phyloP scores from a whole-genome alignment of 2,113 vertebrate genomes.

The Seriola quinqueradiata region DNA sequence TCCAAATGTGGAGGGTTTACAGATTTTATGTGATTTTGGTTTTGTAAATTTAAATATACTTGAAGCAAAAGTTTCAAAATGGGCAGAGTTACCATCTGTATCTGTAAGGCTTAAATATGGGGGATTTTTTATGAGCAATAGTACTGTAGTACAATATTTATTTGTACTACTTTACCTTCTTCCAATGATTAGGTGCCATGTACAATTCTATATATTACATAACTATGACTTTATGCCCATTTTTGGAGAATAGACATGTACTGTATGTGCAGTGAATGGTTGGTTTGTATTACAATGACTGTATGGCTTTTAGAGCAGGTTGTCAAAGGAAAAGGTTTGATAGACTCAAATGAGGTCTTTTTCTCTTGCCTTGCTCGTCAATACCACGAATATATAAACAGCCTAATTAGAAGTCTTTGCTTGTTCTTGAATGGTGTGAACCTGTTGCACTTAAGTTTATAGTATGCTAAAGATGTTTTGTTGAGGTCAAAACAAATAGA shows the following conservation, averaged over 20 bases:
- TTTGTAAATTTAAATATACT: slow-evolving; percentile 22
- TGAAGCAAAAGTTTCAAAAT: slow-evolving; percentile 24
- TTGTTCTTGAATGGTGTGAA: slow-evolving; percentile 29
- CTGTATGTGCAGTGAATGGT: neutral
- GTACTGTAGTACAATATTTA: slow-evolving; percentile 4
- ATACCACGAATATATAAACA: slow-evolving; percentile 37
- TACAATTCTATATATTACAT: slow-evolving; percentile 10
- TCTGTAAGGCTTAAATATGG: slow-evolving; percentile 23
- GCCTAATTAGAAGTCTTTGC: slow-evolving; percentile 22
- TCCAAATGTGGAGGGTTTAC: slow-evolving; percentile 29
- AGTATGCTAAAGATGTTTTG: slow-evolving; percentile 12
- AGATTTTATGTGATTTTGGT: slow-evolving; percentile 37
- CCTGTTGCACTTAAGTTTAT: slow-evolving; percentile 1
- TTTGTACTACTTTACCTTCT: slow-evolving; percentile 39
- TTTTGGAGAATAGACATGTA: slow-evolving; percentile 19
- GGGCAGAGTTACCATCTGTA: slow-evolving; percentile 16
- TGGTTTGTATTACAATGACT: slow-evolving; percentile 14
- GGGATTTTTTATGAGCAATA: slow-evolving; percentile 13
- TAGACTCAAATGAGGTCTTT: slow-evolving; percentile 24
- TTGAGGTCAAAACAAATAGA: slow-evolving; percentile 30
- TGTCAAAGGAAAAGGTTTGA: slow-evolving; percentile 43
- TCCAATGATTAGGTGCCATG: slow-evolving; percentile 44
- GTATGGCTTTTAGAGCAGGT: slow-evolving; percentile 33
- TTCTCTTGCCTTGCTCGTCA: slow-evolving; percentile 66
- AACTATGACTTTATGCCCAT: slow-evolving; percentile 14